Evolutionary conservation across 2,797 vertebrate genomes (phyloP).

Genomic region (Pitangus sulphuratus): DNA sequence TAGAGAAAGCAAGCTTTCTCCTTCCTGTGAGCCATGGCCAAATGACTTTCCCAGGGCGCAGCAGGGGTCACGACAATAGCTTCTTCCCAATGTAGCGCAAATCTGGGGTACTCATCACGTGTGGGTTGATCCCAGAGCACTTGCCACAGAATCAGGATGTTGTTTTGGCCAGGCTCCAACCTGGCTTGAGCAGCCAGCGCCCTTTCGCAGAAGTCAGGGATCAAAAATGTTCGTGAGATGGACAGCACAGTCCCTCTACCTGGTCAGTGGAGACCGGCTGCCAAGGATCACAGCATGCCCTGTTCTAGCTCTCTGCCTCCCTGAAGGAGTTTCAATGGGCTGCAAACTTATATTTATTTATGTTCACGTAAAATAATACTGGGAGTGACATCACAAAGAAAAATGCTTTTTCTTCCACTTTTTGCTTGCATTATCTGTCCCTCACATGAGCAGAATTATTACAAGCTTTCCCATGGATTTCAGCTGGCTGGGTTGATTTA

Average conservation of each 20-base stretch:
- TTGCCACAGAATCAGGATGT: slow-evolving; percentile 44
- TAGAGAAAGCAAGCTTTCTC: background rate
- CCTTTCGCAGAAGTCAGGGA: background rate
- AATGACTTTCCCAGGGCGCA: slow-evolving; percentile 10
- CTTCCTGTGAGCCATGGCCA: background rate
- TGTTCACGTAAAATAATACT: background rate
- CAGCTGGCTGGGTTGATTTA: slow-evolving; percentile 20
- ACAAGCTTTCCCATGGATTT: slow-evolving; percentile 17
- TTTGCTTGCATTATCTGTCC: slow-evolving; percentile 1
- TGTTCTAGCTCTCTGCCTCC: background rate
- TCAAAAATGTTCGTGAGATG: background rate
- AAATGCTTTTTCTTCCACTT: background rate
- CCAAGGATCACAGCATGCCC: background rate
- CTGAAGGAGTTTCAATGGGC: background rate
- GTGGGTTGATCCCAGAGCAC: slow-evolving; percentile 16
- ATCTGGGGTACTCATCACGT: slow-evolving; percentile 34
- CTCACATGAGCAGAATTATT: slow-evolving; percentile 21
- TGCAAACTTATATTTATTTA: background rate
- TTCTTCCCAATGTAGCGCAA: background rate
- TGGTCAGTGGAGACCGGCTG: background rate
- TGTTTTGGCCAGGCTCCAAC: slow-evolving; percentile 27
- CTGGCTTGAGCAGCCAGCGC: background rate
- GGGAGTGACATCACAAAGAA: background rate
- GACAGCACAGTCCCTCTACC: background rate
- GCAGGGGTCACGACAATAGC: background rate